phyloP scores from a whole-genome alignment of 2,113 vertebrate species.

The Gadus chalcogrammus region DNA sequence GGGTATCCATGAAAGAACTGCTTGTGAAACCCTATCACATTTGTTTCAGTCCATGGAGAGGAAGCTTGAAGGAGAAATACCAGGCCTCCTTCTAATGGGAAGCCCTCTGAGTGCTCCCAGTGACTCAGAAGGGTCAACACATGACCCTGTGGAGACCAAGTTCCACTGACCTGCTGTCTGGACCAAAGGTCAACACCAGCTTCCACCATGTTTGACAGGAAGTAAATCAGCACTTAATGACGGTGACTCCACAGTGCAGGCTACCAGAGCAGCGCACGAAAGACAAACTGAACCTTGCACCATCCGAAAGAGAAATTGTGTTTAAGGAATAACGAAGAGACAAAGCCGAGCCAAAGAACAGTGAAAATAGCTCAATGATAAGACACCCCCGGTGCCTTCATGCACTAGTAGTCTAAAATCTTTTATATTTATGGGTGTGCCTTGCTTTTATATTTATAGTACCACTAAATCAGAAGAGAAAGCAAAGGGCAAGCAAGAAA shows the following conservation, averaged over 20 bases:
- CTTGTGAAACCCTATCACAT: neutral
- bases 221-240: slow-evolving; percentile 30
- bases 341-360: slow-evolving; percentile 25
- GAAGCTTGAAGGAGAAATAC: slow-evolving; percentile 15
- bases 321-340: slow-evolving; percentile 10
- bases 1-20: slow-evolving; percentile 20
- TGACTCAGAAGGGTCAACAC: slow-evolving; percentile 60
- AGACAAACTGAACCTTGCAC: slow-evolving; percentile 6
- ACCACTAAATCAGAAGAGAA: slow-evolving; percentile 64
- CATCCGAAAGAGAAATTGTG: neutral
- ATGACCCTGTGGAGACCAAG: slow-evolving; percentile 42
- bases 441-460: slow-evolving; percentile 64
- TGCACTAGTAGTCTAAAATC: slow-evolving; percentile 52
- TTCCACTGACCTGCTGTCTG: slow-evolving; percentile 30
- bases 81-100: slow-evolving; percentile 38
- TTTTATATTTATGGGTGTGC: slow-evolving; percentile 62
- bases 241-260: neutral
- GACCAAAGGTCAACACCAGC: slow-evolving; percentile 30
- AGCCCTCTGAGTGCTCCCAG: slow-evolving; percentile 48
- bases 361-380: slow-evolving; percentile 52
- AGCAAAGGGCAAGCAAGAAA: slow-evolving; percentile 48
- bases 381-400: slow-evolving; percentile 45
- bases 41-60: no score
- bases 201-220: slow-evolving; percentile 29
- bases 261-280: neutral